Conservation (phyloP, 2,888 invertebrate species). For the Microplitis deprimator region DNA sequence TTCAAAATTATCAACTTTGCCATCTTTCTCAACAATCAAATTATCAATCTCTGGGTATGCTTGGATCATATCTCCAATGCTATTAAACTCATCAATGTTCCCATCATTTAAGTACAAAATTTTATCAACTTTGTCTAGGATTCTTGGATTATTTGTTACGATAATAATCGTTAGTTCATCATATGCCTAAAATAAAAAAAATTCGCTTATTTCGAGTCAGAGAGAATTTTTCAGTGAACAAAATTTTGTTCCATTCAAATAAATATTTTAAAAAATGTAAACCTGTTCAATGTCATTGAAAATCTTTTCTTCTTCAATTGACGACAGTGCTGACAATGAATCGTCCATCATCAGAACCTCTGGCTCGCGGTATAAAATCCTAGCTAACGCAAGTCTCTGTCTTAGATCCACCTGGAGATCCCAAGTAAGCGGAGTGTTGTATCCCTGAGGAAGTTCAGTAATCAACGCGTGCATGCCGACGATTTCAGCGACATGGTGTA, state of each 20-base stretch:
- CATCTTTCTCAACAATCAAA: constrained; percentile 33
- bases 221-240: neutral
- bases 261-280: no score
- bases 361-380: constrained; percentile 44
- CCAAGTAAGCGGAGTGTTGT: constrained; percentile 35
- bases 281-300: constrained; percentile 27
- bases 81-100: constrained; percentile 30
- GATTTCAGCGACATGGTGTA: constrained; percentile 35
- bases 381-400: constrained; percentile 47
- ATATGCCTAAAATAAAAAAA: neutral
- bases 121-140: constrained; percentile 37
- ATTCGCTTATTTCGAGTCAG: neutral
- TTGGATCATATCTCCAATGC: constrained; percentile 31
- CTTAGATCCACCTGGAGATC: constrained; percentile 40
- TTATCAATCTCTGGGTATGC: constrained; percentile 27
- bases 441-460: constrained; percentile 22
- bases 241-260: no score
- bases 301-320: constrained; percentile 38
- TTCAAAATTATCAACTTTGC: constrained; percentile 33
- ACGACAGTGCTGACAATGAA: constrained; percentile 40
- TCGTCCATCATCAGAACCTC: constrained; percentile 44
- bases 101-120: constrained; percentile 40
- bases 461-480: constrained; percentile 40
- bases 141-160: constrained; percentile 36
- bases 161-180: constrained; percentile 36